A percentile compares a stretch with the other conserved stretches of the same genome.
These are phyloP conservation scores for Falco berigora DNA, from an alignment of 2,797 vertebrate species.

Conservation along the genomic window DNA sequence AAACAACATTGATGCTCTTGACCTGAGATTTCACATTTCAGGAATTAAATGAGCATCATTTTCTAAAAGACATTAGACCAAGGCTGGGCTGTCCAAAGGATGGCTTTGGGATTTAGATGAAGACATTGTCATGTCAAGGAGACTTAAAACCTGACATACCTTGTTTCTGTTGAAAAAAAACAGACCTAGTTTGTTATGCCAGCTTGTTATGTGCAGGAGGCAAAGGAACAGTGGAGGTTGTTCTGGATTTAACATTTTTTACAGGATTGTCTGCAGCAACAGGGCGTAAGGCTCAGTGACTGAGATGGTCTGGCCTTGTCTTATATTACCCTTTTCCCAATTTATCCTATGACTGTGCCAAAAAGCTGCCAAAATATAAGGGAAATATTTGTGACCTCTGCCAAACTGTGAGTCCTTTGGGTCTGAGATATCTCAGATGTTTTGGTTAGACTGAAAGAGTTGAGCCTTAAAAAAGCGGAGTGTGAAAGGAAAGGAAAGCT, in stretches of 20 bases:
- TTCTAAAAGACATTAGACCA: conserved; percentile 56
- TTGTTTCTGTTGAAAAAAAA: neutral
- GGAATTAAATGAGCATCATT: conserved; percentile 56
- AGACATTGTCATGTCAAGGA: conserved; percentile 58
- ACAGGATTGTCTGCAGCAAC: neutral
- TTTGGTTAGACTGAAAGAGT: neutral
- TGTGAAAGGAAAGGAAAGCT: neutral
- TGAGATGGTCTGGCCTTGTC: neutral
- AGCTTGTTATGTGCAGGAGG: neutral
- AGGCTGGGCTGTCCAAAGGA: conserved; percentile 38
- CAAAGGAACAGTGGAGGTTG: conserved; percentile 6
- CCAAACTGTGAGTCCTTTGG: neutral
- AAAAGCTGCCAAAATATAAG: conserved; percentile 23
- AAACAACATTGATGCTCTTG: conserved; percentile 36
- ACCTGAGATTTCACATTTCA: conserved; percentile 56
- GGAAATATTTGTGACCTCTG: conserved; percentile 20
- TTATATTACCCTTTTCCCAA: neutral
- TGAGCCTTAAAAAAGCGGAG: neutral
- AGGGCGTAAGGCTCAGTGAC: neutral
- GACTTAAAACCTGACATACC: conserved; percentile 40
- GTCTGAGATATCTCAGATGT: neutral
- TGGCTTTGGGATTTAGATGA: conserved; percentile 43
- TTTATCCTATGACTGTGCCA: neutral
- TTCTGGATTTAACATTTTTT: neutral
- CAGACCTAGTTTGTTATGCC: neutral